Evolutionary conservation across 1,140 invertebrate species (phyloP), one percentile per base, ranked within the genome.

Genomic region (Batillaria attramentaria): DNA sequence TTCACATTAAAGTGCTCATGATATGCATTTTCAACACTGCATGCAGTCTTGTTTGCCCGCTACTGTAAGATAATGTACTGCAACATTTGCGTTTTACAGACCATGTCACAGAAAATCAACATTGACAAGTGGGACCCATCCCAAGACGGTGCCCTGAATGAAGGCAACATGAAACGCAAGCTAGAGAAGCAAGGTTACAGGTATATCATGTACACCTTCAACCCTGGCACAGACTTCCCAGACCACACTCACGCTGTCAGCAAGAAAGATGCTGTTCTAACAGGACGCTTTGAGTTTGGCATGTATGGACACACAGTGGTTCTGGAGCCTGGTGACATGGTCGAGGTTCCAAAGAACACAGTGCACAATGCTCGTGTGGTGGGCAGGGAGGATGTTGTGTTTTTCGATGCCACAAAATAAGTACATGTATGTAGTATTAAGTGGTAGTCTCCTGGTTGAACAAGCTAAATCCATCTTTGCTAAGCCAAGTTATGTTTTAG

Each of bases 271-370:
- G 81, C 88, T 4, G 89, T 90, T 50, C 65, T 88, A 4, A 81
- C 83, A 24, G 88, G 89, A 54, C 57, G 83, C 54, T 88, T 89
- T 75, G 68, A 84, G 76, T 84, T 90, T 57, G 77, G 65, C 18
- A 89, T 90, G 88, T 84, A 84, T 79, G 88, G 88, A 28, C 81
- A 90, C 75, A 83, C 81, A 28, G 84, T 89, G 39, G 76, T 87
- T 4, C 78, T 90, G 65, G 72, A 86, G 41, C 88, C 89, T n/a
- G 89, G 89, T 10, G 88, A 90, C 46, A 89, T 88, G 81, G 79
- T 90, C 3, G 86, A 89, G 31, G 87, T 90, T 16, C 89, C 89
- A 0, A 85, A 84, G 46, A 79, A 87, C 35, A 85, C 81, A 39
- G 81, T 89, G 3, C 89, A 90, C 60, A 89, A 84, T 78, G 88